Conservation (phyloP, 2,888 invertebrate species). For the Ophion ellenae region DNA sequence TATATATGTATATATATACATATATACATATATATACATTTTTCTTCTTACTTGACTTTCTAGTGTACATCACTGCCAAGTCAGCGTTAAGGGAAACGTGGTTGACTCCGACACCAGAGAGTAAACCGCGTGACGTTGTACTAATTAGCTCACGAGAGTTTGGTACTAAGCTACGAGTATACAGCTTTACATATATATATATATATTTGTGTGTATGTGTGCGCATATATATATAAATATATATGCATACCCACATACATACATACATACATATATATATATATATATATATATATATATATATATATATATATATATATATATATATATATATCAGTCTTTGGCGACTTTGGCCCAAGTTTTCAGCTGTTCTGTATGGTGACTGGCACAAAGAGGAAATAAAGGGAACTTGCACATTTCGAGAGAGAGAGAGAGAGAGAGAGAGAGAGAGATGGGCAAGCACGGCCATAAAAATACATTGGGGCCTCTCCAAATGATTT, state of each 20-base stretch:
- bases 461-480: no score
- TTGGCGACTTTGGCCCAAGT: slow-evolving; percentile 47
- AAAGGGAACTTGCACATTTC: slow-evolving; percentile 10
- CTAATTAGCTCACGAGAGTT: slow-evolving; percentile 60
- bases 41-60: background rate
- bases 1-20: background rate
- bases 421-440: background rate
- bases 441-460: no score
- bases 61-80: slow-evolving; percentile 1
- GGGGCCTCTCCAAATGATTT: no score
- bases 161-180: slow-evolving; percentile 36
- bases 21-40: background rate
- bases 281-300: no score
- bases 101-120: slow-evolving; percentile 30
- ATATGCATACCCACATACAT: no score
- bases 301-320: slow-evolving; percentile 1
- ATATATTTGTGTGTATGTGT: no score
- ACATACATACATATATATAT: no score
- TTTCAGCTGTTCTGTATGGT: slow-evolving; percentile 32
- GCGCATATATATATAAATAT: background rate
- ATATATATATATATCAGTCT: slow-evolving; percentile 31
- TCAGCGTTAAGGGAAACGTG: slow-evolving; percentile 21
- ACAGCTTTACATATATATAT: background rate
- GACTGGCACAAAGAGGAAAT: slow-evolving; percentile 24
- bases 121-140: slow-evolving; percentile 57